Percentiles rank a stretch among this genome's conserved stretches.
Conservation (phyloP, 2,888 invertebrate genomes). For the Pimpla rufipes region DNA sequence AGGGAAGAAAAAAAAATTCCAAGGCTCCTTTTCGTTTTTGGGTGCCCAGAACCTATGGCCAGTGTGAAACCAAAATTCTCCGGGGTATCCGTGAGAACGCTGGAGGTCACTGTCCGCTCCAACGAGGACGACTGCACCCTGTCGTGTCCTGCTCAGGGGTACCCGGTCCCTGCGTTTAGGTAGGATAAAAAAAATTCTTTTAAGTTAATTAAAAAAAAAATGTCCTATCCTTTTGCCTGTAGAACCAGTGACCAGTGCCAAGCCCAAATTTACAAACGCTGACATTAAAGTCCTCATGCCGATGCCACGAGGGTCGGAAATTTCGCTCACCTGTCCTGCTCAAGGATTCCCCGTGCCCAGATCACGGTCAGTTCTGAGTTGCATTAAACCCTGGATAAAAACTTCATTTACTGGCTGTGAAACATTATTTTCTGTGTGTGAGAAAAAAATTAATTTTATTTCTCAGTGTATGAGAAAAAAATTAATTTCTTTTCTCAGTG, state of each 20-base stretch:
- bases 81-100: constrained; percentile 78
- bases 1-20: background rate
- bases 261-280: constrained; percentile 87
- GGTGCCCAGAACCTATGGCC: constrained; percentile 89
- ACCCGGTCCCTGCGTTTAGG: constrained; percentile 86
- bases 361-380: constrained; percentile 79
- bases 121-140: constrained; percentile 85
- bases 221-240: constrained; percentile 48
- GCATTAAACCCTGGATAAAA: background rate
- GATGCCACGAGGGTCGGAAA: constrained; percentile 80
- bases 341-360: constrained; percentile 87
- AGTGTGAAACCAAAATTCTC: constrained; percentile 89
- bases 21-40: constrained; percentile 40
- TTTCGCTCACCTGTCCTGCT: constrained; percentile 86
- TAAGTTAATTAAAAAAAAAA: background rate
- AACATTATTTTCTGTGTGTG: too few species aligned
- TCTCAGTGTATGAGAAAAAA: too few species aligned
- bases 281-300: constrained; percentile 82
- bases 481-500: too few species aligned
- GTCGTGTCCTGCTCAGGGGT: constrained; percentile 87
- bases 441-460: too few species aligned
- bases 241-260: constrained; percentile 92
- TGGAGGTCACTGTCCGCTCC: constrained; percentile 79
- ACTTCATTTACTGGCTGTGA: too few species aligned
- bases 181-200: constrained; percentile 63